Conservation (phyloP, 2,113 vertebrate species). For the Solea senegalensis region DNA sequence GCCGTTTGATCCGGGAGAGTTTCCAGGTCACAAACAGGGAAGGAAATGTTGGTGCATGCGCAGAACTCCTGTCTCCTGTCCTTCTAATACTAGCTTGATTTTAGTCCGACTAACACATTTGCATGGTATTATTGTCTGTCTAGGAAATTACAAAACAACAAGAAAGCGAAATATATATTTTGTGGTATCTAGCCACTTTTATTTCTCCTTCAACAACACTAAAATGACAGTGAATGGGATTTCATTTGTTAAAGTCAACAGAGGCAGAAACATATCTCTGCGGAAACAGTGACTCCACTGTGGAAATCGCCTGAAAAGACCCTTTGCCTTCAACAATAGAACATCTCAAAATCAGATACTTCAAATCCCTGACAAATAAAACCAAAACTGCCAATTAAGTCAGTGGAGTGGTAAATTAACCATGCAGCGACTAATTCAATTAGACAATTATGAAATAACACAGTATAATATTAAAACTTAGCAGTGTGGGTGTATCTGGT, state of each 20-base stretch:
- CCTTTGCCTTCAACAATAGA: background rate
- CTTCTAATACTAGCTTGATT: too few relatives aligned
- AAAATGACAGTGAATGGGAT: background rate
- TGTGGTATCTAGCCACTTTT: background rate
- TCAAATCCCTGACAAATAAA: background rate
- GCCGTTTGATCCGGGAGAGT: too few relatives aligned
- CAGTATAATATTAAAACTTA: too few relatives aligned
- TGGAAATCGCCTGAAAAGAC: background rate
- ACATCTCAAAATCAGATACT: background rate
- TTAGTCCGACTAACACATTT: too few relatives aligned
- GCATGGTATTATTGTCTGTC: too few relatives aligned
- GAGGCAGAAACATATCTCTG: background rate
- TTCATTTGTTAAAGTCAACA: background rate
- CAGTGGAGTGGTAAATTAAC: background rate
- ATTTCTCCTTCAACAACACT: background rate
- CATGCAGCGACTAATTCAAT: background rate
- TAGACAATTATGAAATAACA: background rate
- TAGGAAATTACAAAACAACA: too few relatives aligned
- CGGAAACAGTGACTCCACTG: background rate
- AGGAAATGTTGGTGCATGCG: too few relatives aligned
- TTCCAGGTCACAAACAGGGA: too few relatives aligned
- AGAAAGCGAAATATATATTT: too few relatives aligned
- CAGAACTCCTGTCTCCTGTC: too few relatives aligned
- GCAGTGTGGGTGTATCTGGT: too few relatives aligned
- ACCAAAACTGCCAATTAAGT: background rate